These are phyloP conservation scores for Arctocebus calabarensis DNA, from an alignment of 2,797 vertebrate genomes.

Conservation along the genomic window DNA sequence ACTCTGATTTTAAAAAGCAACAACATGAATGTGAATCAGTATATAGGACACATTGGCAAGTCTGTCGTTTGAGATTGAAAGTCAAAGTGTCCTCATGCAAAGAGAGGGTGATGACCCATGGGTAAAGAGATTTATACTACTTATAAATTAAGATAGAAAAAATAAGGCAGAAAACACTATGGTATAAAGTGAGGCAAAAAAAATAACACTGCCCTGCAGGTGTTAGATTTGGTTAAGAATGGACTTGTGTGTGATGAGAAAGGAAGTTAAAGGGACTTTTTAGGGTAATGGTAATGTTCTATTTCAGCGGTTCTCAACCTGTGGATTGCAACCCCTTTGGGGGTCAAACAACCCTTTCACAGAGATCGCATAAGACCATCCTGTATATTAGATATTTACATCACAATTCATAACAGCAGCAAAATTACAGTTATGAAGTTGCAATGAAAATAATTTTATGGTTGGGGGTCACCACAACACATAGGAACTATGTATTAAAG, in stretches of 20 bases:
- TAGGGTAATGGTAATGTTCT: background rate
- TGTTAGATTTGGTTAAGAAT: background rate
- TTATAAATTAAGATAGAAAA: background rate
- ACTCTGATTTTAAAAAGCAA: background rate
- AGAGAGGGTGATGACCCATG: background rate
- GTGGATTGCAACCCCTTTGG: no score
- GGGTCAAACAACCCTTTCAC: no score
- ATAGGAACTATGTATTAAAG: no score
- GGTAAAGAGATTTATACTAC: background rate
- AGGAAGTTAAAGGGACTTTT: background rate
- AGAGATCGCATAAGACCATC: no score
- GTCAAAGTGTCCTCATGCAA: background rate
- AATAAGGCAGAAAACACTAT: background rate
- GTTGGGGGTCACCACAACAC: no score
- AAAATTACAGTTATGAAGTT: no score
- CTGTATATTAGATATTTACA: no score
- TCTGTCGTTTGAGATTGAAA: background rate
- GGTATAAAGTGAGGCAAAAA: background rate
- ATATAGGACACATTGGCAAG: background rate
- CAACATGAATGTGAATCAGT: background rate
- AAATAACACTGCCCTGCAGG: background rate
- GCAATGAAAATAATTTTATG: no score
- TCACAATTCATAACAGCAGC: no score
- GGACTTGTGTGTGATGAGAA: background rate
- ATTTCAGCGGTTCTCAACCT: background rate